Percentiles rank a stretch among this genome's conserved stretches.
Conservation (phyloP, 2,888 invertebrate genomes). For the Cheiracanthium punctorium region DNA sequence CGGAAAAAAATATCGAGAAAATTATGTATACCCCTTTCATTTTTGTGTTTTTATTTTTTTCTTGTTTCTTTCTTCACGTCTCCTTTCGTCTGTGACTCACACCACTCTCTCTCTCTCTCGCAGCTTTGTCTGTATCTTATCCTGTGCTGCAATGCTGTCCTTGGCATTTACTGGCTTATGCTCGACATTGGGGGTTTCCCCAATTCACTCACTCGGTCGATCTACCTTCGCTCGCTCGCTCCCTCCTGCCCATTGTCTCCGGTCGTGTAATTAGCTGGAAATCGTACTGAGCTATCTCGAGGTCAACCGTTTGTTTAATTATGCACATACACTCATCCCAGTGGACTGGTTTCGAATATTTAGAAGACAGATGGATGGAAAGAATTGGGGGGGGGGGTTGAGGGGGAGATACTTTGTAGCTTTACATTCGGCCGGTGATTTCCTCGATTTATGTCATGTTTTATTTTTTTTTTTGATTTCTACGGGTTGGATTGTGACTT, state of each 20-base stretch:
- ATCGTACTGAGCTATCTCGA: background rate
- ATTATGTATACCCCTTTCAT: too few species aligned
- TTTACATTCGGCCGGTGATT: too few species aligned
- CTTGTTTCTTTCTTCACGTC: background rate
- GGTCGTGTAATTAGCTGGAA: background rate
- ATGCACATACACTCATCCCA: background rate
- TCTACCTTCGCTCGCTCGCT: background rate
- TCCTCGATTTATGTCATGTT: too few species aligned
- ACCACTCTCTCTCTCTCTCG: background rate
- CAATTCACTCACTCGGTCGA: background rate
- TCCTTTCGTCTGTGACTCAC: background rate
- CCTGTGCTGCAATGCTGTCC: background rate
- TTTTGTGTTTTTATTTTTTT: too few species aligned
- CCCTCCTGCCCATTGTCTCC: background rate
- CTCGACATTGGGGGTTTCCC: constrained; percentile 15
- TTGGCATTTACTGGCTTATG: constrained; percentile 17
- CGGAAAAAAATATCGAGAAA: too few species aligned
- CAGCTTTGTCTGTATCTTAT: background rate
- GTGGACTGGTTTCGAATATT: background rate
- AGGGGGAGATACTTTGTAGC: too few species aligned
- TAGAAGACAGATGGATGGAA: too few species aligned
- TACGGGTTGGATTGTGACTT: too few species aligned
- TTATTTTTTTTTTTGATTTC: too few species aligned
- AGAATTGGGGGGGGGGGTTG: too few species aligned
- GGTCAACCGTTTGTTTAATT: background rate